These are phyloP conservation scores for Drosophila hamatofila DNA, from an alignment of 2,888 invertebrate species.

Conservation along the genomic window DNA sequence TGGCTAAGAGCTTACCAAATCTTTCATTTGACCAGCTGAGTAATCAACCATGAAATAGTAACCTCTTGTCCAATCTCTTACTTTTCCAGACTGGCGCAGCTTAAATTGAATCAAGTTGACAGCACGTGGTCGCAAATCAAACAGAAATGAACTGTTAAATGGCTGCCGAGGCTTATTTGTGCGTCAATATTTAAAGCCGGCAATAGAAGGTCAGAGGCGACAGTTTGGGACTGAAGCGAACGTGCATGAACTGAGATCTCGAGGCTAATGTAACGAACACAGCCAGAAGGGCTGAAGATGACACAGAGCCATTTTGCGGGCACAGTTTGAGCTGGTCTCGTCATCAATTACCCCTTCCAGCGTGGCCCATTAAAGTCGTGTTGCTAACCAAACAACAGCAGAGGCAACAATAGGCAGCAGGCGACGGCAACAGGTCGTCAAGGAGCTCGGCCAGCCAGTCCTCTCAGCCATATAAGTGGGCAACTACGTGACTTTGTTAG, in stretches of 20 bases:
- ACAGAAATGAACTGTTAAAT: slow-evolving; percentile 71
- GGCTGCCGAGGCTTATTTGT: slow-evolving; percentile 53
- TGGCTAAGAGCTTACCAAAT: slow-evolving; percentile 35
- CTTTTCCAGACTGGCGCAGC: slow-evolving; percentile 41
- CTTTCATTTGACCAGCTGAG: slow-evolving; percentile 33
- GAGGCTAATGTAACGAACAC: slow-evolving; percentile 38
- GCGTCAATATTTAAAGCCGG: slow-evolving; percentile 37
- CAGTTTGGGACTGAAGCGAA: slow-evolving; percentile 17
- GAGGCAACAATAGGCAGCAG: slow-evolving; percentile 12
- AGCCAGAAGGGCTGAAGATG: slow-evolving; percentile 30
- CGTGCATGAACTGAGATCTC: slow-evolving; percentile 61
- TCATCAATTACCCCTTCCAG: slow-evolving; percentile 63
- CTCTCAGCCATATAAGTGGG: slow-evolving; percentile 45
- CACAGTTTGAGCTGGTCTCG: slow-evolving; percentile 43
- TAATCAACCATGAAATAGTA: slow-evolving; percentile 49
- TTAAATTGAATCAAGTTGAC: slow-evolving; percentile 31
- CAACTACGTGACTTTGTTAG: slow-evolving; percentile 74
- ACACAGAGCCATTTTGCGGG: slow-evolving; percentile 21
- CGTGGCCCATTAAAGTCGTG: slow-evolving; percentile 46
- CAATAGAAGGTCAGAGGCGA: slow-evolving; percentile 3
- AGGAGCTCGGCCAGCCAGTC: slow-evolving; percentile 8
- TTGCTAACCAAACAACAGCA: slow-evolving; percentile 25
- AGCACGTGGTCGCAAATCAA: slow-evolving; percentile 53
- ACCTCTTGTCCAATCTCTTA: slow-evolving; percentile 25
- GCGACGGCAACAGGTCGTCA: slow-evolving; percentile 60